Conservation (phyloP, 2,113 vertebrate genomes). For the Menura novaehollandiae region DNA sequence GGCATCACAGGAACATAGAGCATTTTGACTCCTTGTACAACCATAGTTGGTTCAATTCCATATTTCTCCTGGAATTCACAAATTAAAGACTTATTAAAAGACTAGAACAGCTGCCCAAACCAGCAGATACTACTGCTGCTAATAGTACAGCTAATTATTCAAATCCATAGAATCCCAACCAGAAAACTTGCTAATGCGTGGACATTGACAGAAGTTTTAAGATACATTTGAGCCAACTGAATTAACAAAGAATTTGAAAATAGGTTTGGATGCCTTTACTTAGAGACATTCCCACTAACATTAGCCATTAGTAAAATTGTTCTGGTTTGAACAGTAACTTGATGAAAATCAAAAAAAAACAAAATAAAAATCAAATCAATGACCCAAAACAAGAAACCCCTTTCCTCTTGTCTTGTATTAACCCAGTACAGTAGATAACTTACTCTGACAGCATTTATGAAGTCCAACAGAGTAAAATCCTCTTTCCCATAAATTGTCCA, state of each 20-base stretch:
- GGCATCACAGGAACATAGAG: conserved; percentile 97
- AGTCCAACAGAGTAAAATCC: conserved; percentile 94
- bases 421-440: conserved; percentile 27
- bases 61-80: conserved; percentile 87
- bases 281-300: not conserved
- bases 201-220: not conserved
- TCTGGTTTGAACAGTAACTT: not conserved
- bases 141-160: not conserved
- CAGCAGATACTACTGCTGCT: not conserved
- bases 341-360: not conserved
- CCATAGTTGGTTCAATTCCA: conserved; percentile 95
- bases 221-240: not conserved
- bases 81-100: not conserved
- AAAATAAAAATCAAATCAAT: not conserved
- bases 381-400: not conserved
- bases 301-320: not conserved
- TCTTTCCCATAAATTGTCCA: conserved; percentile 91
- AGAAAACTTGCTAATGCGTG: not conserved
- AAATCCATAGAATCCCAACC: not conserved
- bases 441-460: conserved; percentile 94
- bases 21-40: conserved; percentile 98
- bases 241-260: not conserved
- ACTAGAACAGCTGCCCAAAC: not conserved
- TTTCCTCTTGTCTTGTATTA: not conserved
- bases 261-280: not conserved